Percentiles rank a stretch among this genome's conserved stretches.
Evolutionary conservation across 2,113 vertebrate genomes (phyloP).

Genomic region (Himantopus leucocephalus): DNA sequence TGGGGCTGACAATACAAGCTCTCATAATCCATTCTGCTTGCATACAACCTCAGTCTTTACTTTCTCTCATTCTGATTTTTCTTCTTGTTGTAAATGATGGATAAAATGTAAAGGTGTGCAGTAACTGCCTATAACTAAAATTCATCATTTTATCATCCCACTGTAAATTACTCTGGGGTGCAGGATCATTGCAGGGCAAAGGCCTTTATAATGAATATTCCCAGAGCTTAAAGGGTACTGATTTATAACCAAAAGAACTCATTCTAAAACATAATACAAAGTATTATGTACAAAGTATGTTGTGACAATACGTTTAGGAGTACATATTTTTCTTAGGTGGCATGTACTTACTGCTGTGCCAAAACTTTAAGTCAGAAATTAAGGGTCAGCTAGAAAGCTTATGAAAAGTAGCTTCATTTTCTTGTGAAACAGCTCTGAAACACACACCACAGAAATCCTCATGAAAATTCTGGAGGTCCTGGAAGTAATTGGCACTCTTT

Average conservation of each 20-base stretch:
- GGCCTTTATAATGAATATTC: conserved; percentile 5
- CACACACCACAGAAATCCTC: background rate
- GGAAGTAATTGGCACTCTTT: background rate
- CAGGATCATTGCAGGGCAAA: conserved; percentile 21
- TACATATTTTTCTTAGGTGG: background rate
- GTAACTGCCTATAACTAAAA: conserved; percentile 36
- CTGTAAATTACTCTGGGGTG: background rate
- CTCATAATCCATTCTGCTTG: background rate
- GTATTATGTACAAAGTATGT: background rate
- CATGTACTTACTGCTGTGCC: background rate
- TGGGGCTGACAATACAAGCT: background rate
- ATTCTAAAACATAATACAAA: background rate
- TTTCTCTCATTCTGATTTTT: background rate
- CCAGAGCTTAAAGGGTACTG: conserved; percentile 2
- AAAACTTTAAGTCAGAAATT: background rate
- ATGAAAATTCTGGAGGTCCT: background rate
- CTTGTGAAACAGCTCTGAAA: background rate
- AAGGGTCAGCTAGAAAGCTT: background rate
- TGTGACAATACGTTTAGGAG: background rate
- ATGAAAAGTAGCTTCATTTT: background rate
- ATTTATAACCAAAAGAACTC: conserved; percentile 27
- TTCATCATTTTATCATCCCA: background rate
- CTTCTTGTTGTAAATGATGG: conserved; percentile 12
- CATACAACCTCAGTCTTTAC: background rate
- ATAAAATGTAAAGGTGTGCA: conserved; percentile 5